Percentiles rank a stretch among this genome's conserved stretches.
These are phyloP conservation scores for Drosophila grimshawi DNA, from an alignment of 1,140 invertebrate genomes.

Conservation along the genomic window DNA sequence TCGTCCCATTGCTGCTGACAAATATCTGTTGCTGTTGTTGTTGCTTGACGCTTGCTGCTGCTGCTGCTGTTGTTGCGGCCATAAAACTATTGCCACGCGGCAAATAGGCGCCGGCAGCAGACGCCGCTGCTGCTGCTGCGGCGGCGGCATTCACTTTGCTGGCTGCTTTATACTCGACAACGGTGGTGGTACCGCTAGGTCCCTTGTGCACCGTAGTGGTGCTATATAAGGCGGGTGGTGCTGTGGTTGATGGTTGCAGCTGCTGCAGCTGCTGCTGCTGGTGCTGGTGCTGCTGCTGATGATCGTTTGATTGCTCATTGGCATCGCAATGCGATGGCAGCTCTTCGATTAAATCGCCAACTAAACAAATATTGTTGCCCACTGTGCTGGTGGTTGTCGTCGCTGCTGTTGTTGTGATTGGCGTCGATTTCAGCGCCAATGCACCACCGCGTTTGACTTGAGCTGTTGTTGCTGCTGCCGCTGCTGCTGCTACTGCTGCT, in stretches of 20 bases:
- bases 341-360: conserved; percentile 74
- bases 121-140: not conserved
- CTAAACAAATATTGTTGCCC: conserved; percentile 55
- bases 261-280: conserved; percentile 10
- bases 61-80: conserved; percentile 42
- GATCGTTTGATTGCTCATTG: conserved; percentile 13
- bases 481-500: conserved; percentile 16
- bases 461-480: conserved; percentile 18
- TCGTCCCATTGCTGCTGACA: conserved; percentile 62
- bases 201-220: conserved; percentile 83
- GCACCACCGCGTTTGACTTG: conserved; percentile 35
- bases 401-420: conserved; percentile 16
- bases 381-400: conserved; percentile 16
- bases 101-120: conserved; percentile 17
- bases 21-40: conserved; percentile 29
- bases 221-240: conserved; percentile 57
- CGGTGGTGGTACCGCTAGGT: conserved; percentile 80
- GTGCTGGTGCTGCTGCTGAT: conserved; percentile 21
- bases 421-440: conserved; percentile 39
- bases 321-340: conserved; percentile 37
- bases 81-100: conserved; percentile 43
- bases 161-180: conserved; percentile 81
- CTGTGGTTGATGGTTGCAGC: conserved; percentile 11
- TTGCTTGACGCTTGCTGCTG: not conserved
- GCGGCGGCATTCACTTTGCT: conserved; percentile 36